These are phyloP conservation scores for Eucera pruinosa DNA, from an alignment of 2,888 invertebrate species.

Conservation along the genomic window DNA sequence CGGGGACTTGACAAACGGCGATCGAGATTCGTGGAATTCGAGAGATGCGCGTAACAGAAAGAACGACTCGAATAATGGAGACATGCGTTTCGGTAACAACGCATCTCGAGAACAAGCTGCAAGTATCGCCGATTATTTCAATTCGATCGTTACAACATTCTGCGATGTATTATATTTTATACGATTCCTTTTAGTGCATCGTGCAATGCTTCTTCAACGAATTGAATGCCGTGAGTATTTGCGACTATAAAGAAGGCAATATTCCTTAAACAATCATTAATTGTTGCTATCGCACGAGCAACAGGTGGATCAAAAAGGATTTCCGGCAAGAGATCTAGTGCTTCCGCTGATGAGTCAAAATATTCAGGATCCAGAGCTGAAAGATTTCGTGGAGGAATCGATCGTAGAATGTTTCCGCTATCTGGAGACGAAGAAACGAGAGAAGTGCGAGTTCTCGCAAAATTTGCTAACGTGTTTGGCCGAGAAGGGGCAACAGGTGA, in stretches of 20 bases:
- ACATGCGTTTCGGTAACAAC: conserved; percentile 37
- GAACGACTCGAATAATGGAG: conserved; percentile 36
- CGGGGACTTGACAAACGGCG: conserved; percentile 5
- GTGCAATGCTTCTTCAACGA: conserved; percentile 90
- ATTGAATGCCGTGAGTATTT: conserved; percentile 87
- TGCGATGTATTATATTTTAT: neutral
- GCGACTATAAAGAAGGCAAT: neutral
- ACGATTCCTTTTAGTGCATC: conserved; percentile 84
- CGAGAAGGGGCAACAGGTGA: conserved; percentile 88
- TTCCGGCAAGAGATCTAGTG: conserved; percentile 88
- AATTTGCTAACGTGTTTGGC: conserved; percentile 88
- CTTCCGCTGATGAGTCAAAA: conserved; percentile 87
- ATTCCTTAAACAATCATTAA: neutral
- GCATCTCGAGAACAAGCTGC: conserved; percentile 55
- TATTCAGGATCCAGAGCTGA: conserved; percentile 87
- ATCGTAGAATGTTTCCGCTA: conserved; percentile 90
- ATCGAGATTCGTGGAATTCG: conserved; percentile 30
- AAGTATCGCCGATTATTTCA: conserved; percentile 37
- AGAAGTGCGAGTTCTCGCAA: conserved; percentile 89
- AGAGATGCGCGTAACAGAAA: conserved; percentile 34
- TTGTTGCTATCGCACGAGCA: neutral
- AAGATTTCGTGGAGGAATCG: conserved; percentile 89
- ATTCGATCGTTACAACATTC: neutral
- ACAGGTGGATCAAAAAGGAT: conserved; percentile 87
- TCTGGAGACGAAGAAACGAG: conserved; percentile 83